Conservation (phyloP, 2,797 vertebrate genomes). For the Ceryle rudis region DNA sequence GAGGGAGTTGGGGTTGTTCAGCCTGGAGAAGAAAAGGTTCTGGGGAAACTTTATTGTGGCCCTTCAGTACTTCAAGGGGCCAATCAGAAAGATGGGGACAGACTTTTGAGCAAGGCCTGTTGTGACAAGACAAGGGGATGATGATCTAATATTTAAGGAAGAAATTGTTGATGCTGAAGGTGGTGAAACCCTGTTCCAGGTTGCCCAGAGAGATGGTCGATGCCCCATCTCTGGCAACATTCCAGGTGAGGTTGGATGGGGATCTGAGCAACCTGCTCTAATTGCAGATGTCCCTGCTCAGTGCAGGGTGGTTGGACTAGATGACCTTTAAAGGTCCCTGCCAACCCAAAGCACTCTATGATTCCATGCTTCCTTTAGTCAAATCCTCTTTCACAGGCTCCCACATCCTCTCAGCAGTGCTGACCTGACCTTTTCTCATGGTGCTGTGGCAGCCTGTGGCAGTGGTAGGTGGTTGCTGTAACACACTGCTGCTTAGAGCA, state of each 20-base stretch:
- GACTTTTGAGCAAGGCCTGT: not conserved
- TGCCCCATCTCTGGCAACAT: not conserved
- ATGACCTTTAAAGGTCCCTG: not conserved
- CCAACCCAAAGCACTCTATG: not conserved
- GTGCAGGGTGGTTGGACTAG: not conserved
- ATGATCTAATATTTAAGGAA: not conserved
- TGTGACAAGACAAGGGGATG: not conserved
- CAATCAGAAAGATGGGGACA: not conserved
- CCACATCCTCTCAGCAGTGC: fast-evolving
- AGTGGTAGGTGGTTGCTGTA: not conserved
- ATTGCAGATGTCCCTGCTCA: not conserved
- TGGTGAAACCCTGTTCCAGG: not conserved
- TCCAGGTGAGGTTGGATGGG: not conserved
- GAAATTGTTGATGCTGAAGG: not conserved
- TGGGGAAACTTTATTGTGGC: not conserved
- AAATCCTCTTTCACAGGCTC: not conserved
- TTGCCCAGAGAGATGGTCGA: not conserved
- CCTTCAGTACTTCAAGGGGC: not conserved
- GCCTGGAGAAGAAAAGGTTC: not conserved
- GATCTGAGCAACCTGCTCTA: not conserved
- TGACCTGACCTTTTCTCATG: not conserved
- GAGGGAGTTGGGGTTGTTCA: not conserved
- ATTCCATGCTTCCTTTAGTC: not conserved
- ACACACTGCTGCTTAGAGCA: not conserved
- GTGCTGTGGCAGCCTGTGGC: not conserved